phyloP scores from a whole-genome alignment of 2,888 invertebrate species.

The Chelonus formosanus region DNA sequence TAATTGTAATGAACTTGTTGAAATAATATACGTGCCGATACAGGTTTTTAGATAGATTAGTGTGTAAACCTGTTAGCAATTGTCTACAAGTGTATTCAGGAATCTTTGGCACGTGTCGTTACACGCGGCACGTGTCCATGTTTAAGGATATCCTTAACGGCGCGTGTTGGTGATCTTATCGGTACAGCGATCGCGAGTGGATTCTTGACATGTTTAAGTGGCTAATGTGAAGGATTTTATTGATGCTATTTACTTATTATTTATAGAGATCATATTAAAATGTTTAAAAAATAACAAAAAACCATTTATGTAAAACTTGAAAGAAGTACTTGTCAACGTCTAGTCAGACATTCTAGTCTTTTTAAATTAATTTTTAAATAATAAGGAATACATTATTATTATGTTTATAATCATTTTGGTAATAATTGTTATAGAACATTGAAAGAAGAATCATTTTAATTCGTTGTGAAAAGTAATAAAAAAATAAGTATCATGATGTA shows the following conservation, averaged over 20 bases:
- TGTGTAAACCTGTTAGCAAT: not conserved
- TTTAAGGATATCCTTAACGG: slow-evolving; percentile 51
- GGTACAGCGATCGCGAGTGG: slow-evolving; percentile 18
- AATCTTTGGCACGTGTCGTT: slow-evolving; percentile 50
- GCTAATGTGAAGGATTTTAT: slow-evolving; percentile 14
- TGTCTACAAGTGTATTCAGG: slow-evolving; percentile 40
- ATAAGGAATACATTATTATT: too few relatives aligned
- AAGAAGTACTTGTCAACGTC: too few relatives aligned
- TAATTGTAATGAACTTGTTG: not conserved
- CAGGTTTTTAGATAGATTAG: not conserved
- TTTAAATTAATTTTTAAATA: too few relatives aligned
- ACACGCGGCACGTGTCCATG: slow-evolving; percentile 52
- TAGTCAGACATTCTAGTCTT: too few relatives aligned
- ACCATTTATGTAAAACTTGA: too few relatives aligned
- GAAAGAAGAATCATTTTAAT: too few relatives aligned
- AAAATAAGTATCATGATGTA: slow-evolving; percentile 65
- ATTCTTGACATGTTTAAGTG: slow-evolving; percentile 40
- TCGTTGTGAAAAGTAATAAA: not conserved
- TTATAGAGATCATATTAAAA: not conserved
- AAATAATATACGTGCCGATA: slow-evolving; percentile 5
- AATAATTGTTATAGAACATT: too few relatives aligned
- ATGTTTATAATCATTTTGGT: not conserved
- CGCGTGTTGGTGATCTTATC: slow-evolving; percentile 34
- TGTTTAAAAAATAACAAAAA: too few relatives aligned
- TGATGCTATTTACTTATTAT: not conserved